phyloP scores from a whole-genome alignment of 2,113 vertebrate genomes.

The Spilogale gracilis region DNA sequence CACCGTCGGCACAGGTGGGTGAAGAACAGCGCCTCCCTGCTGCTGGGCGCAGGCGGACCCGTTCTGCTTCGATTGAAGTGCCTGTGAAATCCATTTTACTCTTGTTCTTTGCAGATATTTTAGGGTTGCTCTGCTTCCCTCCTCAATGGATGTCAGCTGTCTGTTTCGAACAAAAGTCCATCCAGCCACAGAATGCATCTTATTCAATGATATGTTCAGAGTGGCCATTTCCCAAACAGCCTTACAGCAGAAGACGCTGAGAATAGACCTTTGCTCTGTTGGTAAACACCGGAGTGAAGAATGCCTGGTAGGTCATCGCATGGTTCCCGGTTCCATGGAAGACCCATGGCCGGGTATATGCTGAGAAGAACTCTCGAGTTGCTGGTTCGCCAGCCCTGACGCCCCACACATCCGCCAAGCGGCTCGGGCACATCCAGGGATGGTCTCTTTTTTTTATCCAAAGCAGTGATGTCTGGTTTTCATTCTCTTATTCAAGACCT shows the following conservation, averaged over 20 bases:
- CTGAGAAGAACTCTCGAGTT: background rate
- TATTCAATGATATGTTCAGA: constrained; percentile 89
- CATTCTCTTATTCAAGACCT: constrained; percentile 1
- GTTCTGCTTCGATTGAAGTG: accelerated
- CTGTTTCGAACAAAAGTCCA: constrained; percentile 92
- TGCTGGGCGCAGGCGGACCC: accelerated
- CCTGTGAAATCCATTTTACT: background rate
- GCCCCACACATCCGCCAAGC: background rate
- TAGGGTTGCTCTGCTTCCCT: constrained; percentile 90
- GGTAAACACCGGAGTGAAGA: constrained; percentile 86
- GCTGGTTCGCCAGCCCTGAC: background rate
- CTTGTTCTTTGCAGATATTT: constrained; percentile 87
- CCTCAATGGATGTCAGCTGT: constrained; percentile 89
- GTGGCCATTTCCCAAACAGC: constrained; percentile 84
- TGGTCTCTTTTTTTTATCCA: background rate
- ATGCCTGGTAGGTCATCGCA: constrained; percentile 87
- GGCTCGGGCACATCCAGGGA: background rate
- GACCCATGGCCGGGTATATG: background rate
- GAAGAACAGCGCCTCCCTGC: background rate
- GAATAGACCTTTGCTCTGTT: constrained; percentile 89
- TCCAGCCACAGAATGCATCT: constrained; percentile 83
- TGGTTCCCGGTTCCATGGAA: background rate
- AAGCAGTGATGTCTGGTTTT: constrained; percentile 39
- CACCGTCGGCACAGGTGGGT: accelerated
- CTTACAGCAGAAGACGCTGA: constrained; percentile 89